Evolutionary conservation across 64 coral and sea anemone genomes (phyloP).

Genomic region (Hydrozoanthus tunicans): DNA sequence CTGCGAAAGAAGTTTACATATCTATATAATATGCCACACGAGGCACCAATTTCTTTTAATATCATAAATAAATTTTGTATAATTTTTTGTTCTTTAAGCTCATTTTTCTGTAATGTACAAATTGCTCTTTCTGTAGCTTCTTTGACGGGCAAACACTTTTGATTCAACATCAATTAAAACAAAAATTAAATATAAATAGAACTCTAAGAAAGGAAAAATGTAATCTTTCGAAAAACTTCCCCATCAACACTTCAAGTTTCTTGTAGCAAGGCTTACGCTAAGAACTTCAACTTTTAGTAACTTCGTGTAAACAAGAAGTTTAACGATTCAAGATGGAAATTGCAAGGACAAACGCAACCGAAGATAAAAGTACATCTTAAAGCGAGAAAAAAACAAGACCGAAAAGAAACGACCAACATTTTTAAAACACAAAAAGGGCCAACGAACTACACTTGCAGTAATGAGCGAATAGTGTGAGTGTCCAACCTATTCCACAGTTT

Average conservation of each 20-base stretch:
- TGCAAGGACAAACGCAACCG: too few species aligned
- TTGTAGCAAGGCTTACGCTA: too few species aligned
- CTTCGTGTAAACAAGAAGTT: neutral
- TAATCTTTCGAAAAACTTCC: too few species aligned
- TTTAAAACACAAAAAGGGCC: neutral
- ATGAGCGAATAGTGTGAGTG: neutral
- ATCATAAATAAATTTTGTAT: slow-evolving; percentile 8
- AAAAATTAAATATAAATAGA: neutral
- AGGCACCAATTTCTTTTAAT: slow-evolving; percentile 7
- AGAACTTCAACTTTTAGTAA: neutral
- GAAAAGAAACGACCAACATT: neutral
- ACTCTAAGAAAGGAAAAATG: neutral
- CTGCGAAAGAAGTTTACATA: slow-evolving; percentile 1
- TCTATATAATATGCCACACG: slow-evolving; percentile 7
- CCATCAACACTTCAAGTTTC: too few species aligned
- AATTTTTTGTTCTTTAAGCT: neutral
- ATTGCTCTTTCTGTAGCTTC: too few species aligned
- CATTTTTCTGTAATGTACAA: too few species aligned
- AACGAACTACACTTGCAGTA: neutral
- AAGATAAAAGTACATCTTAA: neutral
- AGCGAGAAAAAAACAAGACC: neutral
- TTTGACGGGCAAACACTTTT: too few species aligned
- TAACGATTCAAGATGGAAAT: neutral
- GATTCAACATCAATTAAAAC: neutral
- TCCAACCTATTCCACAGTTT: too few species aligned